These are phyloP conservation scores for Tetramorium parvispinum DNA, from an alignment of 1,140 invertebrate species.

Conservation along the genomic window DNA sequence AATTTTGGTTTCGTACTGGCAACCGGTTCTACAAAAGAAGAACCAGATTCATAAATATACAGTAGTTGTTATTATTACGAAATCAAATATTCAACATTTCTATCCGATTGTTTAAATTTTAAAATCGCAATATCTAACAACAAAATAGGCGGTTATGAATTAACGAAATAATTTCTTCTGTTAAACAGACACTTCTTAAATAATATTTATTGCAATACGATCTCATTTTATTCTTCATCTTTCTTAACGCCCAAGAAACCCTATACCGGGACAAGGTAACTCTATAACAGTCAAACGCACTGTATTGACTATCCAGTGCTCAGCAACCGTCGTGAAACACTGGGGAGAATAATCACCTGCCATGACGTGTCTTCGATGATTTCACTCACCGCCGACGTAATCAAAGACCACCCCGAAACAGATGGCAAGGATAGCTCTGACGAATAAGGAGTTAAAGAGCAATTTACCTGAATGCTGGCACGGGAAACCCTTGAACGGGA, in stretches of 20 bases:
- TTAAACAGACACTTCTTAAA: background rate
- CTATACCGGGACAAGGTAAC: conserved; percentile 32
- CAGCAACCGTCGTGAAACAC: conserved; percentile 41
- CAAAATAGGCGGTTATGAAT: background rate
- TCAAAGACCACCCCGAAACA: conserved; percentile 42
- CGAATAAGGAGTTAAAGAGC: conserved; percentile 21
- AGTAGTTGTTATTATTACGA: background rate
- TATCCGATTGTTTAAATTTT: background rate
- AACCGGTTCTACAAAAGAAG: conserved; percentile 88
- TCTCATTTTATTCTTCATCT: background rate
- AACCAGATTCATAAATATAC: conserved; percentile 23
- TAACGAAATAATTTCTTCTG: background rate
- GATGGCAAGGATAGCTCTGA: conserved; percentile 6
- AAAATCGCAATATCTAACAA: background rate
- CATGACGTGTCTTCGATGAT: conserved; percentile 20
- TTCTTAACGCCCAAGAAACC: conserved; percentile 7
- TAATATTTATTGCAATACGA: background rate
- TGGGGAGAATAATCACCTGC: conserved; percentile 48
- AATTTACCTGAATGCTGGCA: conserved; percentile 85
- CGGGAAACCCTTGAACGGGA: conserved; percentile 89
- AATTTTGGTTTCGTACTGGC: conserved; percentile 91
- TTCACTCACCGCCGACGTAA: conserved; percentile 53
- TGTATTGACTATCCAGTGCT: conserved; percentile 48
- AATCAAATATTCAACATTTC: background rate
- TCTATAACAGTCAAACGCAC: conserved; percentile 45